A percentile compares a stretch with the other conserved stretches of the same genome.
Conservation (phyloP, 2,888 invertebrate species). For the Carpatolechia fugitivella region DNA sequence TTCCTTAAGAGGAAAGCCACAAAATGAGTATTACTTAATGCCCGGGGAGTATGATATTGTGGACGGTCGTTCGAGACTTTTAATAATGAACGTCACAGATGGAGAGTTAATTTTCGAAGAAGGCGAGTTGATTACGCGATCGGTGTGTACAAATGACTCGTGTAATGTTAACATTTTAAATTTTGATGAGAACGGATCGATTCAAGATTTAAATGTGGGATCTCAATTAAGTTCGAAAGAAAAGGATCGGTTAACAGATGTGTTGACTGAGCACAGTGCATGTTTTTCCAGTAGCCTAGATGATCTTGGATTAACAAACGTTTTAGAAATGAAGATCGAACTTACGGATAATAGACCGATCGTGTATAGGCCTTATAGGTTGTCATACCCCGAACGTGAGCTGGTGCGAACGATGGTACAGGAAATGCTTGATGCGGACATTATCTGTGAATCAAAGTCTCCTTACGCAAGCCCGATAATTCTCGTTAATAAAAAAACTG, state of each 20-base stretch:
- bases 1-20: not conserved
- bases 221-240: not conserved
- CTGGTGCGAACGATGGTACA: too few species aligned
- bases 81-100: constrained; percentile 1
- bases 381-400: too few species aligned
- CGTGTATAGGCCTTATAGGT: too few species aligned
- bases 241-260: not conserved
- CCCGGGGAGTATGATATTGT: constrained; percentile 15
- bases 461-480: constrained; percentile 32
- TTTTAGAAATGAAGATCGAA: constrained; percentile 24
- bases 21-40: constrained; percentile 14
- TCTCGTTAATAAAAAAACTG: constrained; percentile 22
- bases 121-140: not conserved
- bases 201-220: not conserved
- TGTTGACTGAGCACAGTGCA: not conserved
- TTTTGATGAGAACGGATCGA: not conserved
- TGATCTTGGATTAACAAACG: constrained; percentile 21
- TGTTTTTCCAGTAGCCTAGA: constrained; percentile 13
- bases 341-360: too few species aligned
- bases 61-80: too few species aligned
- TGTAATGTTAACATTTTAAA: not conserved
- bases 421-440: too few species aligned
- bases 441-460: constrained; percentile 15
- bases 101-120: not conserved
- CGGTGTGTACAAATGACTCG: not conserved